These are phyloP conservation scores for Oreochromis spilurus DNA, from an alignment of 2,113 vertebrate species.

Conservation along the genomic window DNA sequence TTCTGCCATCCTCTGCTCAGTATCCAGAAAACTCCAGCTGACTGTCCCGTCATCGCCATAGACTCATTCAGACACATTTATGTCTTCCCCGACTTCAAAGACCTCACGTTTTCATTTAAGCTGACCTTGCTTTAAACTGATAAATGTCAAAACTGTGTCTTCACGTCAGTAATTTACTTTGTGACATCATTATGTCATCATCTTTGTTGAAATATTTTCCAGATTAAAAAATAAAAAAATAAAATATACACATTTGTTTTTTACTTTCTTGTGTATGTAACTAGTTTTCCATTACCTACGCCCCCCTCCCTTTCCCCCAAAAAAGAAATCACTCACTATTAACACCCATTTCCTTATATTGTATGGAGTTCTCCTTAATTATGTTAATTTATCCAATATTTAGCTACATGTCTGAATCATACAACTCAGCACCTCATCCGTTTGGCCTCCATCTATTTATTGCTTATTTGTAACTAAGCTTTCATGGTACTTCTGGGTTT, in stretches of 20 bases:
- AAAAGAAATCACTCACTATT: not conserved
- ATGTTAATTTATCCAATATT: not conserved
- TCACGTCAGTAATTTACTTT: not conserved
- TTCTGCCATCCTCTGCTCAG: constrained; percentile 95
- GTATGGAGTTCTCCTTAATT: not conserved
- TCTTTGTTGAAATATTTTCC: not conserved
- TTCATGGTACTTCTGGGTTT: not conserved
- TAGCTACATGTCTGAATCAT: not conserved
- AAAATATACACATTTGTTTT: not conserved
- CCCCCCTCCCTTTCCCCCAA: not conserved
- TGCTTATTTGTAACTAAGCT: not conserved
- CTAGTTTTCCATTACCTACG: not conserved
- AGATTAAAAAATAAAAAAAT: not conserved
- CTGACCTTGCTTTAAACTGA: not conserved
- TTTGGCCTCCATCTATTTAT: not conserved
- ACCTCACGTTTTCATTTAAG: constrained; percentile 66
- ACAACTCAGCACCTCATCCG: not conserved
- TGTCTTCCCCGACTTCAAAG: constrained; percentile 90
- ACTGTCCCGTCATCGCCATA: constrained; percentile 95
- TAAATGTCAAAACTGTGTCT: not conserved
- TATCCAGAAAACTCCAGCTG: constrained; percentile 94
- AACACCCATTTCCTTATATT: not conserved
- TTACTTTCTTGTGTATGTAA: not conserved
- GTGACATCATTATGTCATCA: not conserved
- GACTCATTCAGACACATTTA: constrained; percentile 99